Evolutionary conservation across 2,113 vertebrate species (phyloP).

Genomic region (Fulmarus glacialis): DNA sequence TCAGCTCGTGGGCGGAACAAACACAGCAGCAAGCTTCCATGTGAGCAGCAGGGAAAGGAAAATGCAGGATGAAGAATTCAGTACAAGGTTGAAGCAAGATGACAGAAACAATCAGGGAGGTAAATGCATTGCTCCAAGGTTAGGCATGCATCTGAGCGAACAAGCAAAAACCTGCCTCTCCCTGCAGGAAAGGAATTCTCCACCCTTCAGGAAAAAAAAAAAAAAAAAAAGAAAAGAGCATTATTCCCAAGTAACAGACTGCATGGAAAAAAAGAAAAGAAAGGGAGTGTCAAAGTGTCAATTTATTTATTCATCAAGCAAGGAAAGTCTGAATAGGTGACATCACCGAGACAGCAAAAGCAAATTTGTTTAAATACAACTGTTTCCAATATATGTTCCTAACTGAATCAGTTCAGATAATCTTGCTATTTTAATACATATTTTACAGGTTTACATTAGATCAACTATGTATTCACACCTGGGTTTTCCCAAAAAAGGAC

Average conservation of each 20-base stretch:
- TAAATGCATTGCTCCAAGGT: background rate
- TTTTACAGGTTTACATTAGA: background rate
- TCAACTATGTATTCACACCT: background rate
- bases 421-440: background rate
- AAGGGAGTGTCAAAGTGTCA: background rate
- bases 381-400: background rate
- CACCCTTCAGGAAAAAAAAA: constrained; percentile 30
- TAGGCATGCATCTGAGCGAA: constrained; percentile 19
- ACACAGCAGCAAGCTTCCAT: background rate
- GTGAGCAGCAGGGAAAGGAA: background rate
- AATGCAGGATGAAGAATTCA: background rate
- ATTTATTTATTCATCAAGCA: background rate
- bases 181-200: constrained; percentile 24
- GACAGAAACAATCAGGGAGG: background rate
- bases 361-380: background rate
- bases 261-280: background rate
- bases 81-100: background rate
- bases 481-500: background rate
- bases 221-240: background rate
- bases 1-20: background rate
- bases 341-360: background rate
- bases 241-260: constrained; percentile 8
- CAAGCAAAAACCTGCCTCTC: constrained; percentile 59
- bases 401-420: background rate
- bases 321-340: background rate